phyloP scores from a whole-genome alignment of 2,113 vertebrate species.

The Microcebus griseorufus region DNA sequence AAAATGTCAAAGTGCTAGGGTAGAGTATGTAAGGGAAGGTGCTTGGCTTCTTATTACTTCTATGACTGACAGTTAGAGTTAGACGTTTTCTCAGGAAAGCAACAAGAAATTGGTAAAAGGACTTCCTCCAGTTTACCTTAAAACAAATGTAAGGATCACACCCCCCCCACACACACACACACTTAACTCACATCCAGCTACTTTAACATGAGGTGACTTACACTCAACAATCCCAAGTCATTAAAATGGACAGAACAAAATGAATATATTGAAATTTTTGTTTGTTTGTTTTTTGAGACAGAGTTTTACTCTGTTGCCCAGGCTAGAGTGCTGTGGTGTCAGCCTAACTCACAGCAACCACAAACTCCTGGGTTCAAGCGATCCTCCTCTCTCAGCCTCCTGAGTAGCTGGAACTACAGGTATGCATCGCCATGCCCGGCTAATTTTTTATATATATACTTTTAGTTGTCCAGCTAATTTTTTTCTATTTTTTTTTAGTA shows the following conservation, averaged over 20 bases:
- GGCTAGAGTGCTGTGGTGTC: too few species aligned
- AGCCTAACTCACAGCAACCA: too few species aligned
- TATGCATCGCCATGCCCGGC: too few species aligned
- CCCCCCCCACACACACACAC: background rate
- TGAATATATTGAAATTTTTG: background rate
- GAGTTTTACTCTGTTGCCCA: too few species aligned
- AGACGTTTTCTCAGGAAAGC: background rate
- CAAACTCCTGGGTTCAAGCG: too few species aligned
- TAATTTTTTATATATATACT: too few species aligned
- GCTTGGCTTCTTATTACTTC: background rate
- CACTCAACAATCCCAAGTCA: background rate
- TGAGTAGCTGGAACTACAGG: too few species aligned
- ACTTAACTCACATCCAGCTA: background rate
- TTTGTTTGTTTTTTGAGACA: too few species aligned
- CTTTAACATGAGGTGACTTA: background rate
- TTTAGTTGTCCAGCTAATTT: too few species aligned
- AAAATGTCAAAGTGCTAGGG: background rate
- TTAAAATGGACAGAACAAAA: background rate
- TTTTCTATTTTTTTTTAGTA: too few species aligned
- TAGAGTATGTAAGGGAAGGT: background rate
- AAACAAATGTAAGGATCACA: background rate
- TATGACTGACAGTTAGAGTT: background rate
- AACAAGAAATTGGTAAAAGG: background rate
- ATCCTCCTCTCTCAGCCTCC: too few species aligned
- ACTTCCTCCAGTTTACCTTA: background rate